Evolutionary conservation across 2,888 invertebrate species (phyloP), one percentile per base, ranked within the genome.

Genomic region (Macropis europaea): DNA sequence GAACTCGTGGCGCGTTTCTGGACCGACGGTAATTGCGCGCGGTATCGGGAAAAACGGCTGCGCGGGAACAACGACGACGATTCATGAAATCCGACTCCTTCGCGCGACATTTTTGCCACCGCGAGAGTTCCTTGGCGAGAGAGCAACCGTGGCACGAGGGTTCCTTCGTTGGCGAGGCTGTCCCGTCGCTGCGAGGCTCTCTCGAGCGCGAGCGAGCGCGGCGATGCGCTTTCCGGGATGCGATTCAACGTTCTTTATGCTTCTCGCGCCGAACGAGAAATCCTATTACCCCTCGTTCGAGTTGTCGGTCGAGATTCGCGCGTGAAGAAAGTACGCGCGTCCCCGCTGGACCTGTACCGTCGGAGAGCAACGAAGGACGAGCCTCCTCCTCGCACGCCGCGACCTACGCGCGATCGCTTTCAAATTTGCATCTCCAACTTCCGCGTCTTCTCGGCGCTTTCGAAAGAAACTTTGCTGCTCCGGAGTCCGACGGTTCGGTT

Each of bases 381-480:
- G n/a, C n/a, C 30, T 30, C 30, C 5, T 30, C 7, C 30, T 24
- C 22, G n/a, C 13, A n/a, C 13, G 9, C 15, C 1, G 6, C 34
- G 36, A 36, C 11, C 45, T 45, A 28, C 43, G 26, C 4, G 5
- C 28, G 22, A 24, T 34, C 30, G 30, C 43, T 52, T 26, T 1
- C 32, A 30, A 54, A 56, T 63, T 48, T 42, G 19, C 54, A 42
- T 48, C 26, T 32, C 11, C 4, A 36, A 60, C 38, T 34, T 42
- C 26, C 30, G 2, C 7, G 40, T n/a, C 19, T 24, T 22, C 15
- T 22, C 36, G 30, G 4, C 45, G 15, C 36, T 34, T 22, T n/a
- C 73, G 70, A 61, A 54, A 56, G 60, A 50, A 60, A 74, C 66
- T 76, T 81, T 68, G 68, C 73, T 70, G 67, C 73, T 60, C 69